Evolutionary conservation across 2,797 vertebrate genomes (phyloP), one percentile per base, ranked within the genome.

Genomic region (Oreochromis mossambicus): DNA sequence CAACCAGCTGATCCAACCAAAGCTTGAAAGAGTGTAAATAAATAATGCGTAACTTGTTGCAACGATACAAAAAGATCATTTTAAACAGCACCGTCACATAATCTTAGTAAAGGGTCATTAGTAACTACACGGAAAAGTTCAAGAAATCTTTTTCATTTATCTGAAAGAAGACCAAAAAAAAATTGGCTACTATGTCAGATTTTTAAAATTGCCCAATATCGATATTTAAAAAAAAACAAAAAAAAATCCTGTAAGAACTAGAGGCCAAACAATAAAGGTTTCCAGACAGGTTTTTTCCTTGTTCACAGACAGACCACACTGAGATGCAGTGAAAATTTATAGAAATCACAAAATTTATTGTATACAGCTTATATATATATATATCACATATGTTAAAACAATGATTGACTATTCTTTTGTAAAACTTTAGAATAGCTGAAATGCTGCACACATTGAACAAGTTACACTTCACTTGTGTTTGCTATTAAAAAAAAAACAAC

Each of bases 301-400:
- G 21, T 17, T 70, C 41, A 70, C 8, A 26, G 14, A 73, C n/a
- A 79, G n/a, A 85, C 41, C 15, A 89, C 52, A 79, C 29, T 51
- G 50, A 76, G 6, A 79, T 17, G 10, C 52, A 48, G 8, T 79
- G 79, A 79, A 48, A 52, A 66, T 17, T 5, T 10, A 41, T 19
- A 80, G 15, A 87, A 82, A 91, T 76, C 8, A 82, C 78, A 90
- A 83, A 70, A 83, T 90, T 87, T 92, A 92, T 92, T 93, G 38
- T 2, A 85, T 73, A 83, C 41, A 84, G 79, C 6, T 48, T 21
- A 46, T 12, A 17, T 6, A 48, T 21, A 38, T 13, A 13, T 29
- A 29, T 29, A 4, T 26, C 21, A 84, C 5, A 88, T 12, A 80
- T 79, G 63, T 85, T 77, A 32, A 86, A 82, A 87, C 26, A 66